phyloP scores from a whole-genome alignment of 2,888 invertebrate species.

The Ornithoptera alexandrae region DNA sequence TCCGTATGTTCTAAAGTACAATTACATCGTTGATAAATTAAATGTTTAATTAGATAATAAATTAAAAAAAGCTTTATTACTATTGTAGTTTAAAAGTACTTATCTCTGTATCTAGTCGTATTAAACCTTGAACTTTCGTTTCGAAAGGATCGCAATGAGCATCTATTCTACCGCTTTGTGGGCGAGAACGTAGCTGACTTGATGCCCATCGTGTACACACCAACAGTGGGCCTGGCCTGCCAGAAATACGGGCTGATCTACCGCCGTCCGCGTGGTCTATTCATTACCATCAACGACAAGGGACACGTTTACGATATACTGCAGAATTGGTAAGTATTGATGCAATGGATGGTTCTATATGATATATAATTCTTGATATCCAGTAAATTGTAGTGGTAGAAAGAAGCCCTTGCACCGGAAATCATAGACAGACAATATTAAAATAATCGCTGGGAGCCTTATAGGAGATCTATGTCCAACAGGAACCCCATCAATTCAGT shows the following conservation, averaged over 20 bases:
- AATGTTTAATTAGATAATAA: background rate
- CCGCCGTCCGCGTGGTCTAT: conserved; percentile 94
- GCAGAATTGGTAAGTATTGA: conserved; percentile 90
- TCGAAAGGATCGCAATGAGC: conserved; percentile 94
- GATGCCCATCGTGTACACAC: conserved; percentile 99
- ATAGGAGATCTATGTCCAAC: too few relatives aligned
- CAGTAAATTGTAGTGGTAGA: too few relatives aligned
- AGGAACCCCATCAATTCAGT: too few relatives aligned
- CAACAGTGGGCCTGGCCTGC: conserved; percentile 98
- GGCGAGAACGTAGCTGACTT: conserved; percentile 92
- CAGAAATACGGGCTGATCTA: conserved; percentile 97
- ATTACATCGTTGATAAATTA: background rate
- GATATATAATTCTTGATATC: too few relatives aligned
- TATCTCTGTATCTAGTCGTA: background rate
- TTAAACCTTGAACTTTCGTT: background rate
- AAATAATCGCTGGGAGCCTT: too few relatives aligned
- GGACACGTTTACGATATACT: conserved; percentile 96
- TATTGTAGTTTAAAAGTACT: background rate
- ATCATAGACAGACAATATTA: too few relatives aligned
- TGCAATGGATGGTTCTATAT: background rate
- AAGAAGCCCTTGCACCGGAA: too few relatives aligned
- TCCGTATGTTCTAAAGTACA: too few relatives aligned
- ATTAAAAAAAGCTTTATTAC: background rate
- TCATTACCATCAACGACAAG: conserved; percentile 97
- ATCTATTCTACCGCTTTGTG: conserved; percentile 95